Conservation (phyloP, 2,888 invertebrate species). For the Microplitis manilae region DNA sequence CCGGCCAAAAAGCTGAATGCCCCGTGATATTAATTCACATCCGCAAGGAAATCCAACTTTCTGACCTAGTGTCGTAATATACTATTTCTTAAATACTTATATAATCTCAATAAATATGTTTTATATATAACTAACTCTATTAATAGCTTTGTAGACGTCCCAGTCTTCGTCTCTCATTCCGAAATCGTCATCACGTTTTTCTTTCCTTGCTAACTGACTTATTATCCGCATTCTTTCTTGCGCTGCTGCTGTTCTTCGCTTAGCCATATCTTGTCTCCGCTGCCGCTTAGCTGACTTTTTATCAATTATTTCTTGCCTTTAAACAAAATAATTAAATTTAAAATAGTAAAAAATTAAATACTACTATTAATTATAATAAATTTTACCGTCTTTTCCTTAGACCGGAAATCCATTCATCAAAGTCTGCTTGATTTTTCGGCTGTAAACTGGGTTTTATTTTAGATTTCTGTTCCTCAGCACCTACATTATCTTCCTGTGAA, state of each 20-base stretch:
- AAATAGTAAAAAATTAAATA: not conserved
- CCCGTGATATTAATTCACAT: no score
- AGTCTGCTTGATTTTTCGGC: constrained; percentile 73
- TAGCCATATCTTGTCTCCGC: constrained; percentile 89
- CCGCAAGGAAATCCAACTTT: no score
- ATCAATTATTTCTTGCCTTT: constrained; percentile 81
- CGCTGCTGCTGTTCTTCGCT: constrained; percentile 90
- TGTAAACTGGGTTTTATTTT: constrained; percentile 70
- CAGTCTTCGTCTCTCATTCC: constrained; percentile 95
- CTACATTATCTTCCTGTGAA: constrained; percentile 77
- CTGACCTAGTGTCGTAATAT: no score
- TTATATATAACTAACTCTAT: constrained; percentile 72
- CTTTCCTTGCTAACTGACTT: constrained; percentile 87
- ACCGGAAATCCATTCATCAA: constrained; percentile 75
- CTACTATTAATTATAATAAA: constrained; percentile 14
- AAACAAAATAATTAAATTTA: constrained; percentile 23
- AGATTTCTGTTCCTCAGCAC: constrained; percentile 73
- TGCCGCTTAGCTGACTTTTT: constrained; percentile 84
- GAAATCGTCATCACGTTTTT: constrained; percentile 90
- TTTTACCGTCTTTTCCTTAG: constrained; percentile 77
- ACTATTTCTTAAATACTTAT: not conserved
- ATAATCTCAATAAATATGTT: not conserved
- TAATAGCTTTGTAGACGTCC: constrained; percentile 96
- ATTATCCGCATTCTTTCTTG: constrained; percentile 96
- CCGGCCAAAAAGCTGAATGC: no score